Percentiles rank a stretch among this genome's conserved stretches.
These are phyloP conservation scores for Gymnodraco acuticeps DNA, from an alignment of 2,797 vertebrate species.

Conservation along the genomic window DNA sequence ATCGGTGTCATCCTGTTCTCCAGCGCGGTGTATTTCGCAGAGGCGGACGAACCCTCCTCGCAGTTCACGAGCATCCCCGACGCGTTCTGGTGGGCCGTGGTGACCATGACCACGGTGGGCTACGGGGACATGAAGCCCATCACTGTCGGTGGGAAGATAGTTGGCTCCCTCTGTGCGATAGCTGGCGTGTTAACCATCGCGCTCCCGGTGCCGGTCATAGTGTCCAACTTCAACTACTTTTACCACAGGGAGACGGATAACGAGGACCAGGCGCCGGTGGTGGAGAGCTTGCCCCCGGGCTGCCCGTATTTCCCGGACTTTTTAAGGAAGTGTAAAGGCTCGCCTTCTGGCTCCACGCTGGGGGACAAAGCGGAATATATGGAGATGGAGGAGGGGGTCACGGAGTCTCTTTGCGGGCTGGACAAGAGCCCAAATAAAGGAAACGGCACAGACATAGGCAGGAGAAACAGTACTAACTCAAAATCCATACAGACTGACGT, in stretches of 20 bases:
- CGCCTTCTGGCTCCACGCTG: conserved; percentile 91
- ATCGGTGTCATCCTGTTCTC: conserved; percentile 99
- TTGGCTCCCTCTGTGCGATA: conserved; percentile 98
- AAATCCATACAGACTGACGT: conserved; percentile 99
- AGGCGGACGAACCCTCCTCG: conserved; percentile 95
- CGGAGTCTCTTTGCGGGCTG: conserved; percentile 94
- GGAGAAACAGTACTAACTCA: conserved; percentile 93
- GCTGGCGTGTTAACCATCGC: conserved; percentile 98
- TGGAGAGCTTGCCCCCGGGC: conserved; percentile 87
- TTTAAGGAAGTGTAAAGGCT: conserved; percentile 93
- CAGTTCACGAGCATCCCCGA: conserved; percentile 99
- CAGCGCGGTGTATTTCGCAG: conserved; percentile 98
- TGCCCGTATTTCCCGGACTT: conserved; percentile 94
- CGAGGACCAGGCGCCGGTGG: conserved; percentile 91
- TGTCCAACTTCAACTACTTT: conserved; percentile 99
- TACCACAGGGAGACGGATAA: conserved; percentile 99
- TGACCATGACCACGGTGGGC: conserved; percentile 99
- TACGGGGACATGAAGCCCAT: conserved; percentile 99
- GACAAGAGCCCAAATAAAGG: conserved; percentile 94
- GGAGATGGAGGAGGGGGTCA: conserved; percentile 99
- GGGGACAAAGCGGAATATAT: conserved; percentile 98
- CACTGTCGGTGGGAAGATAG: conserved; percentile 98
- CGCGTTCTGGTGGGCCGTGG: conserved; percentile 99
- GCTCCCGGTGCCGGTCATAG: conserved; percentile 98
- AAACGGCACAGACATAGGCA: conserved; percentile 93